Conservation (phyloP, 2,113 vertebrate species). For the Oncorhynchus kisutch region DNA sequence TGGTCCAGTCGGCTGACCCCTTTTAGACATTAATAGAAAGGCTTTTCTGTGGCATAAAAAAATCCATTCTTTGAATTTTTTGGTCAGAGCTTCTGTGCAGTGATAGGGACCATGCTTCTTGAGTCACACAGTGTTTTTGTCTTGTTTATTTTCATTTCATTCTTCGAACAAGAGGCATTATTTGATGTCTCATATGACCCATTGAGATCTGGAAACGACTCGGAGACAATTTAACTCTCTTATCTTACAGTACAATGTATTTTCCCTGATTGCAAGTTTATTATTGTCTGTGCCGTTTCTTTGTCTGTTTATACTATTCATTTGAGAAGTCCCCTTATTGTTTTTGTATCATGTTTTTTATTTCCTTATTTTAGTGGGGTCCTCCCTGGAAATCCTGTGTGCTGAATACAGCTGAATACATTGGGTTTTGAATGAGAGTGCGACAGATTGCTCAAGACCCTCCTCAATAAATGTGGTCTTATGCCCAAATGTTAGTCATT, state of each 20-base stretch:
- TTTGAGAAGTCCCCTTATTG: constrained; percentile 25
- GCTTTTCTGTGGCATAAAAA: not conserved
- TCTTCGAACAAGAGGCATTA: constrained; percentile 13
- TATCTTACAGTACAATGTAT: constrained; percentile 48
- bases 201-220: constrained; percentile 24
- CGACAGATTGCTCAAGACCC: constrained; percentile 51
- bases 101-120: not conserved
- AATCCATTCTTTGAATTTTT: not conserved
- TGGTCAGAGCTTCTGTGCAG: not conserved
- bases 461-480: constrained; percentile 53
- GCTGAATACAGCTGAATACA: constrained; percentile 43
- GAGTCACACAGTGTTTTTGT: not conserved
- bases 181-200: constrained; percentile 44
- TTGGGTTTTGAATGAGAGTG: constrained; percentile 32
- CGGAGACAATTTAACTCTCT: constrained; percentile 41
- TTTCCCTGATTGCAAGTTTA: constrained; percentile 61
- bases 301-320: constrained; percentile 55
- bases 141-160: constrained; percentile 13
- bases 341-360: constrained; percentile 45
- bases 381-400: constrained; percentile 62
- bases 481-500: constrained; percentile 73
- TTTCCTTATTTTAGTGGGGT: constrained; percentile 71
- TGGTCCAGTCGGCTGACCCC: not conserved
- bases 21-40: not conserved
- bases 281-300: constrained; percentile 54